A percentile compares a stretch with the other conserved stretches of the same genome.
phyloP scores from a whole-genome alignment of 1,140 invertebrate genomes.

The Bombus turneri region DNA sequence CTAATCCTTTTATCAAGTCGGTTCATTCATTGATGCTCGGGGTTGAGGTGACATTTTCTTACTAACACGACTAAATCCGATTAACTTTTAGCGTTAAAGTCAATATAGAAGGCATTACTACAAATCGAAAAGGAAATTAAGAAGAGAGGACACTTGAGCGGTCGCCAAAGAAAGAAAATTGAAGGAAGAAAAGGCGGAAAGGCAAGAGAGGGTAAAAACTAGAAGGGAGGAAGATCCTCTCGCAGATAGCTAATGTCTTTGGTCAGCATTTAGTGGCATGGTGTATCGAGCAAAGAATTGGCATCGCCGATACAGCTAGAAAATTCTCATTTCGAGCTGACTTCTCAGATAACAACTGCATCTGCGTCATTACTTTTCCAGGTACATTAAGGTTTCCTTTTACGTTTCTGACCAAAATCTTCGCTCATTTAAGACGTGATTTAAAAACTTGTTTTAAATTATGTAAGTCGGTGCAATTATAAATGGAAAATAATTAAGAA shows the following conservation, averaged over 20 bases:
- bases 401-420: background rate
- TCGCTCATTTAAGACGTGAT: background rate
- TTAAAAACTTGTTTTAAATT: too few relatives aligned
- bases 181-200: conserved; percentile 19
- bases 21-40: background rate
- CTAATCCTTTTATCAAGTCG: background rate
- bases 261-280: conserved; percentile 71
- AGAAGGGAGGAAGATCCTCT: conserved; percentile 42
- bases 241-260: conserved; percentile 60
- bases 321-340: conserved; percentile 63
- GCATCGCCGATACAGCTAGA: conserved; percentile 53
- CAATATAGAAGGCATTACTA: background rate
- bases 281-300: conserved; percentile 46
- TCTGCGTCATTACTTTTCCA: background rate
- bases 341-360: conserved; percentile 58
- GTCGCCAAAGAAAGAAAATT: background rate
- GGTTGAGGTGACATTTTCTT: background rate
- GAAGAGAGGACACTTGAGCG: conserved; percentile 1
- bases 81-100: conserved; percentile 10
- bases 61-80: background rate
- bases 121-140: background rate
- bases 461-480: too few relatives aligned
- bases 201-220: conserved; percentile 13
- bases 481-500: too few relatives aligned
- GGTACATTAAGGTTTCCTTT: background rate